These are phyloP conservation scores for Augochlora pura DNA, from an alignment of 1,140 invertebrate species.

Conservation along the genomic window DNA sequence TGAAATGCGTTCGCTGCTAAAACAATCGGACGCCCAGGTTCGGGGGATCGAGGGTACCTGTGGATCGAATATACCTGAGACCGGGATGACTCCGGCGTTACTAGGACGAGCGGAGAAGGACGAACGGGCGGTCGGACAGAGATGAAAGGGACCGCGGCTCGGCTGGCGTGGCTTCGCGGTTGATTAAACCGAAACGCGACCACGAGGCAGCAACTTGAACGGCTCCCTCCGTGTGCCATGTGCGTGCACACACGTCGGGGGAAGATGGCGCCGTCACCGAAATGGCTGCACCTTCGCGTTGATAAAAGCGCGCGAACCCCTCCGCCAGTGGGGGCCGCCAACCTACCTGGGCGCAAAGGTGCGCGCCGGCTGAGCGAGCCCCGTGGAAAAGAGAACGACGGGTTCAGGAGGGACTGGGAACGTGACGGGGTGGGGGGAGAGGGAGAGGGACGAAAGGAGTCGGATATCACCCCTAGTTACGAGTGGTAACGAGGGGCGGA, in stretches of 20 bases:
- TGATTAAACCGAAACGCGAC: constrained; percentile 61
- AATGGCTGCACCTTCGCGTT: constrained; percentile 69
- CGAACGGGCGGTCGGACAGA: neutral
- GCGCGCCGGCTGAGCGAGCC: constrained; percentile 34
- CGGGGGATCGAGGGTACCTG: neutral
- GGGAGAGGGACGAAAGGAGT: constrained; percentile 51
- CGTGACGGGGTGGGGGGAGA: constrained; percentile 1
- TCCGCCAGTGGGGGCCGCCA: neutral
- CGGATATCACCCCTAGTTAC: constrained; percentile 77
- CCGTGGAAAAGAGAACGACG: neutral
- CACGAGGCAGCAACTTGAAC: constrained; percentile 43
- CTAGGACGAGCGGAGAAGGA: neutral
- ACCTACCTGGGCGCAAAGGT: constrained; percentile 63
- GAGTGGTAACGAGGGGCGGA: constrained; percentile 78
- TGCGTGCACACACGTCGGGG: constrained; percentile 36
- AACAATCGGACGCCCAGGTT: constrained; percentile 8
- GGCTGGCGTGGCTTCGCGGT: constrained; percentile 59
- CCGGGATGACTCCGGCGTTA: neutral
- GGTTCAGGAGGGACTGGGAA: neutral
- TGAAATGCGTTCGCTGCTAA: constrained; percentile 24
- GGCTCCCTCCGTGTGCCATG: constrained; percentile 3
- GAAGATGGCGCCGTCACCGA: constrained; percentile 71
- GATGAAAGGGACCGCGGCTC: constrained; percentile 51
- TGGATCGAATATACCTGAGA: neutral
- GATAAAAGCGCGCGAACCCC: constrained; percentile 60